These are phyloP conservation scores for Gortyna flavago DNA, from an alignment of 2,888 invertebrate genomes.

Conservation along the genomic window DNA sequence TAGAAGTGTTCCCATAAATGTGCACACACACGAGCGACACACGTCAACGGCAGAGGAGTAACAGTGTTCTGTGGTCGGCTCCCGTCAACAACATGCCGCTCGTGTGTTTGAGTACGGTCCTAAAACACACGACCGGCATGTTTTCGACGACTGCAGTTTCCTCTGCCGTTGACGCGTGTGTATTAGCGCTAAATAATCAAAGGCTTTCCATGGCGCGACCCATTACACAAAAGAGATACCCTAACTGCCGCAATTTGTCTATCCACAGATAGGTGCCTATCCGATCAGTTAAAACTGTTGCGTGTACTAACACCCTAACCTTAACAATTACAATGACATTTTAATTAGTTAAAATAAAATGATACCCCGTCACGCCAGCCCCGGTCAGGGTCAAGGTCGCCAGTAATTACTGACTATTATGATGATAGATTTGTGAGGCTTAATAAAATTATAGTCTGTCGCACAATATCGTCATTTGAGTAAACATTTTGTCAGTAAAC, in stretches of 20 bases:
- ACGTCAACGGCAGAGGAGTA: no score
- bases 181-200: not conserved
- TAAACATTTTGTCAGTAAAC: conserved; percentile 55
- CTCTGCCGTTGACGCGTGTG: not conserved
- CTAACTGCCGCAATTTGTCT: conserved; percentile 1
- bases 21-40: no score
- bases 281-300: conserved; percentile 32
- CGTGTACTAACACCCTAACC: conserved; percentile 42
- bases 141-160: not conserved
- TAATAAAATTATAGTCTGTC: conserved; percentile 47
- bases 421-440: conserved; percentile 47
- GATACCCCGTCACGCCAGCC: conserved; percentile 40
- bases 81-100: no score
- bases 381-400: conserved; percentile 59
- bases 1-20: not conserved
- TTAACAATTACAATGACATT: conserved; percentile 53
- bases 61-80: no score
- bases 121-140: no score
- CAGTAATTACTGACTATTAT: conserved; percentile 49
- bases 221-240: conserved; percentile 17
- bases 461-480: conserved; percentile 46
- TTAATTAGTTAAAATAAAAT: conserved; percentile 62
- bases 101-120: no score
- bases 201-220: not conserved
- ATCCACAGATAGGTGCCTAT: not conserved